A percentile compares a stretch with the other conserved stretches of the same genome.
These are phyloP conservation scores for Catajapyx aquilonaris DNA, from an alignment of 1,140 invertebrate genomes.

Conservation along the genomic window DNA sequence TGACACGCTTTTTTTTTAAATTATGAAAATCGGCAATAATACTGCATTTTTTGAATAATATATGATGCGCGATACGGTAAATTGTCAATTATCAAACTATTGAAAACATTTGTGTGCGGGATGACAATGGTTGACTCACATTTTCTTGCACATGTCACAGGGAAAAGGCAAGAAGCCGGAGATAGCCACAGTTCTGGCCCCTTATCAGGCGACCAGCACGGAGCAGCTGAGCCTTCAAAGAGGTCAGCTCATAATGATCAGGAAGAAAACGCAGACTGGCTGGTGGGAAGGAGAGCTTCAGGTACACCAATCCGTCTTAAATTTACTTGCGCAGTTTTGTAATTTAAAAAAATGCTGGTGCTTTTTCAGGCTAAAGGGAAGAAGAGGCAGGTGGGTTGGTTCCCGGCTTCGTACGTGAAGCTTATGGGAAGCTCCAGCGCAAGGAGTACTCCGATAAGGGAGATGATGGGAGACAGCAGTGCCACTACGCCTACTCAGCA, in stretches of 20 bases:
- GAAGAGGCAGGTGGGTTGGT: slow-evolving; percentile 89
- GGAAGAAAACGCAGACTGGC: slow-evolving; percentile 86
- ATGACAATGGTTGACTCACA: no score
- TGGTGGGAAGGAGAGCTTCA: slow-evolving; percentile 99
- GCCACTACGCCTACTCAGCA: not conserved
- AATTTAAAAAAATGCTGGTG: slow-evolving; percentile 5
- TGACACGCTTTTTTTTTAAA: no score
- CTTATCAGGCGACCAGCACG: slow-evolving; percentile 65
- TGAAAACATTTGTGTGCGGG: no score
- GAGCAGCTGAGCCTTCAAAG: slow-evolving; percentile 76
- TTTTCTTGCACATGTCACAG: no score
- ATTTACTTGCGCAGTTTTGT: not conserved
- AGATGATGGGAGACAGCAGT: not conserved
- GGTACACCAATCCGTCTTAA: slow-evolving; percentile 21
- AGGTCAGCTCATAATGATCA: slow-evolving; percentile 87
- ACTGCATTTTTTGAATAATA: no score
- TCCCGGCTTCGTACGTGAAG: slow-evolving; percentile 93
- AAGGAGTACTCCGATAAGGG: slow-evolving; percentile 14
- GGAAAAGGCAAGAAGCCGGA: slow-evolving; percentile 51
- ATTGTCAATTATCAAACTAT: no score
- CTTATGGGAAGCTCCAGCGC: slow-evolving; percentile 20
- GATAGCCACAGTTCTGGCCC: slow-evolving; percentile 71
- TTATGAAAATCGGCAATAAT: no score
- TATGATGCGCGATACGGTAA: no score
- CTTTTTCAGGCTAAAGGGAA: slow-evolving; percentile 60